Percentiles rank a stretch among this genome's conserved stretches.
Evolutionary conservation across 2,797 vertebrate species (phyloP).

Genomic region (Channallabes apus): DNA sequence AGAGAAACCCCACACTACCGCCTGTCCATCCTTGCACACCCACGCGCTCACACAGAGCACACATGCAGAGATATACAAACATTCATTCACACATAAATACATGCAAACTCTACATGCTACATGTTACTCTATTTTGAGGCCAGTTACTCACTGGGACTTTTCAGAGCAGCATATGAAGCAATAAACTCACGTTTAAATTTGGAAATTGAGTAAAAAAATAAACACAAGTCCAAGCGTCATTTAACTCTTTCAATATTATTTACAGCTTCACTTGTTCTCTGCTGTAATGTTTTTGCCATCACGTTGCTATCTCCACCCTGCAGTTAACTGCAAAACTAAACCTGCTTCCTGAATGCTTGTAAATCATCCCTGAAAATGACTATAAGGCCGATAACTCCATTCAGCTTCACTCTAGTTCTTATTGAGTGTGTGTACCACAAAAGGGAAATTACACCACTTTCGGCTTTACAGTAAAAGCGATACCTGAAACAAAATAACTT

Average conservation of each 20-base stretch:
- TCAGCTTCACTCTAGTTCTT: not conserved
- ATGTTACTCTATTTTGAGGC: not conserved
- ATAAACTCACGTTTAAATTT: not conserved
- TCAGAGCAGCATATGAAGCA: not conserved
- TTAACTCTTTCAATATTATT: constrained; percentile 31
- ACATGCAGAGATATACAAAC: not conserved
- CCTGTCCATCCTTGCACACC: constrained; percentile 21
- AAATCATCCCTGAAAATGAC: constrained; percentile 40
- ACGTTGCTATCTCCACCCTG: constrained; percentile 27
- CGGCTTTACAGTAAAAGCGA: constrained; percentile 23
- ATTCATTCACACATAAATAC: not conserved
- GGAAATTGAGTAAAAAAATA: not conserved
- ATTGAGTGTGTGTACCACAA: not conserved
- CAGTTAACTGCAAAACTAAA: constrained; percentile 27
- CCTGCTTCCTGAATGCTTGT: constrained; percentile 39
- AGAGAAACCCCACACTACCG: constrained; percentile 37
- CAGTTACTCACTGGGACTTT: not conserved
- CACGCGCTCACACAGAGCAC: not conserved
- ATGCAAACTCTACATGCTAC: not conserved
- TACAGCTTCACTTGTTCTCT: constrained; percentile 30
- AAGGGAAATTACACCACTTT: constrained; percentile 32
- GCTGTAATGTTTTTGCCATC: constrained; percentile 15
- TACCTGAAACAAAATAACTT: constrained; percentile 11
- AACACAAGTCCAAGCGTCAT: not conserved
- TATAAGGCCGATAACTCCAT: constrained; percentile 20